A percentile compares a stretch with the other conserved stretches of the same genome.
Conservation (phyloP, 1,140 invertebrate genomes). For the Globodera rostochiensis region DNA sequence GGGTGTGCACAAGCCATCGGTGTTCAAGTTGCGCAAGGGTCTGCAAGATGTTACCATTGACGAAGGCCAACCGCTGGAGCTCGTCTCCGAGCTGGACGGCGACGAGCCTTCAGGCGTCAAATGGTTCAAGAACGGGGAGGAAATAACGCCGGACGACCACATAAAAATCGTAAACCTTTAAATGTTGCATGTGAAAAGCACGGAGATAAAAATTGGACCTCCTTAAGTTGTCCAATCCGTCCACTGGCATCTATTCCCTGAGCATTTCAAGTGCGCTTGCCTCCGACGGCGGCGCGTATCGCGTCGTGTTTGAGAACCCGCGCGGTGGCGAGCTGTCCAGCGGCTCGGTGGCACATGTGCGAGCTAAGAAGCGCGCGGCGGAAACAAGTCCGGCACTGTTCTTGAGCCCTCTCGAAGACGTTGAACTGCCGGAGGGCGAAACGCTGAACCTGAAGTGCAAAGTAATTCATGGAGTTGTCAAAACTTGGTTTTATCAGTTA, state of each 20-base stretch:
- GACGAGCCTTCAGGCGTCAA: constrained; percentile 52
- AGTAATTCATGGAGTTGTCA: constrained; percentile 31
- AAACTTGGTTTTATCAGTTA: too few relatives aligned
- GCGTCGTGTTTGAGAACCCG: constrained; percentile 61
- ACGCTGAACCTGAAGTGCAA: constrained; percentile 64
- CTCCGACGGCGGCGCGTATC: constrained; percentile 60
- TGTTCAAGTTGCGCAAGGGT: constrained; percentile 59
- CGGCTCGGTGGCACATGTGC: constrained; percentile 62
- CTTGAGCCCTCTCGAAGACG: constrained; percentile 57
- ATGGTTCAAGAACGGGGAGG: constrained; percentile 74
- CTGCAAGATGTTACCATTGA: constrained; percentile 57
- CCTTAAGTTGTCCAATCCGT: constrained; percentile 45
- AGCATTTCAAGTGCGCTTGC: constrained; percentile 48
- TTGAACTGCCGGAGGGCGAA: constrained; percentile 58
- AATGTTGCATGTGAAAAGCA: constrained; percentile 67
- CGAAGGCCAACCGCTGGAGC: constrained; percentile 57
- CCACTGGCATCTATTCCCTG: constrained; percentile 57
- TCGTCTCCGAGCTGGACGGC: constrained; percentile 55
- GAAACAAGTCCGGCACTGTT: constrained; percentile 52
- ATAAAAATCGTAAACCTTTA: constrained; percentile 8
- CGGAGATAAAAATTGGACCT: constrained; percentile 48
- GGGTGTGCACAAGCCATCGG: constrained; percentile 53
- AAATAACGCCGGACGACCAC: constrained; percentile 78
- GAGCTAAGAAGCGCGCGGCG: constrained; percentile 43
- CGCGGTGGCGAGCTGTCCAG: constrained; percentile 59